These are phyloP conservation scores for Horisme vitalbata DNA, from an alignment of 2,888 invertebrate species.

Conservation along the genomic window DNA sequence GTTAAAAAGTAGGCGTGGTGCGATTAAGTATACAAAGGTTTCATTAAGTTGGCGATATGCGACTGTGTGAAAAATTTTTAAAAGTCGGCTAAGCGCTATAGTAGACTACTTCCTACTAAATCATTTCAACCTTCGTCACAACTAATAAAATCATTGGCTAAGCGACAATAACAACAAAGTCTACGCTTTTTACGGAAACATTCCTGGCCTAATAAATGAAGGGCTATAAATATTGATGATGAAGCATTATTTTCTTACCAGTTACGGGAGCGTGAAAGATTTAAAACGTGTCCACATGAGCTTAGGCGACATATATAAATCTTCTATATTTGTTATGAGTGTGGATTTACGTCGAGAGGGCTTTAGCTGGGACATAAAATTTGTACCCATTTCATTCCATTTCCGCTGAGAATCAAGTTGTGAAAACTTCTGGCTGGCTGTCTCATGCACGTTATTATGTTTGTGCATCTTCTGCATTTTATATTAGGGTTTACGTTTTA, in stretches of 20 bases:
- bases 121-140: no score
- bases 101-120: no score
- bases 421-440: conserved; percentile 20
- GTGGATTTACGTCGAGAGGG: conserved; percentile 32
- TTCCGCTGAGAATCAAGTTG: conserved; percentile 28
- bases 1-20: no score
- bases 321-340: conserved; percentile 33
- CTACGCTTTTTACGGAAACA: conserved; percentile 4
- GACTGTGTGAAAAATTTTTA: no score
- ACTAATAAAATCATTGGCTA: no score
- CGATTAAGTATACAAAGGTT: no score
- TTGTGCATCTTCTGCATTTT: conserved; percentile 3
- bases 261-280: conserved; percentile 30
- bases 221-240: conserved; percentile 24
- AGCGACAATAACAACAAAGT: no score
- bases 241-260: conserved; percentile 26
- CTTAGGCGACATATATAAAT: conserved; percentile 29
- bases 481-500: neutral
- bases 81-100: no score
- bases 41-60: no score
- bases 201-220: conserved; percentile 13
- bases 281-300: conserved; percentile 29
- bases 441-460: conserved; percentile 6
- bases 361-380: conserved; percentile 31
- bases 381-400: conserved; percentile 32